A percentile compares a stretch with the other conserved stretches of the same genome.
Conservation (phyloP, 2,113 vertebrate species). For the Sorex fumeus region DNA sequence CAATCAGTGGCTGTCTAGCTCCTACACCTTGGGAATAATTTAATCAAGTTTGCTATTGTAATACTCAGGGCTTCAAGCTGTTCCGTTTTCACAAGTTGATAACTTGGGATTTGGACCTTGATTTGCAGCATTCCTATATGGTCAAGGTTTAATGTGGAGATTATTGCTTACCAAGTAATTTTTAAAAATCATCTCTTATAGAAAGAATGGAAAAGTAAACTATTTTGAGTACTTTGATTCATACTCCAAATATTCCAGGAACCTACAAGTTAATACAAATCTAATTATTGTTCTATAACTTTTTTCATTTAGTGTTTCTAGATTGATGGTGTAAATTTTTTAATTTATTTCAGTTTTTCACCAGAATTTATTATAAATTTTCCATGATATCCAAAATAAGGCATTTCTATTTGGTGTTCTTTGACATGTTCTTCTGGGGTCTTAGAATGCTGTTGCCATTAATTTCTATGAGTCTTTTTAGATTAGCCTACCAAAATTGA, state of each 20-base stretch:
- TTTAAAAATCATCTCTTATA: conserved; percentile 56
- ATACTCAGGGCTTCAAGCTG: conserved; percentile 86
- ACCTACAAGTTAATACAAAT: background rate
- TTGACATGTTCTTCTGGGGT: background rate
- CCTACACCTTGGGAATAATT: conserved; percentile 84
- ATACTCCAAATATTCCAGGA: background rate
- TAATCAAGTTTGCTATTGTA: conserved; percentile 87
- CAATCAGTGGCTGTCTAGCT: conserved; percentile 83
- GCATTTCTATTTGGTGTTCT: background rate
- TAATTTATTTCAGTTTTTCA: conserved; percentile 26
- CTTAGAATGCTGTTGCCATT: background rate
- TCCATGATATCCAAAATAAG: background rate
- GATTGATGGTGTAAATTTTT: background rate
- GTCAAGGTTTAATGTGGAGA: conserved; percentile 77
- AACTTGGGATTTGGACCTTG: conserved; percentile 81
- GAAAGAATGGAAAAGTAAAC: conserved; percentile 48
- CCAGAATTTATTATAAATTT: conserved; percentile 12
- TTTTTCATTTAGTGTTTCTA: conserved; percentile 41
- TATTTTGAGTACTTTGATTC: background rate
- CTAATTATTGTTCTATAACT: background rate
- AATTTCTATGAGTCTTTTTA: background rate
- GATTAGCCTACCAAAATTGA: background rate
- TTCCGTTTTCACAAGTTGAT: conserved; percentile 85
- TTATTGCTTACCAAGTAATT: conserved; percentile 67
- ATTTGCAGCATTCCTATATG: conserved; percentile 81